Evolutionary conservation across 2,113 vertebrate genomes (phyloP).

Genomic region (Manacus vitellinus): DNA sequence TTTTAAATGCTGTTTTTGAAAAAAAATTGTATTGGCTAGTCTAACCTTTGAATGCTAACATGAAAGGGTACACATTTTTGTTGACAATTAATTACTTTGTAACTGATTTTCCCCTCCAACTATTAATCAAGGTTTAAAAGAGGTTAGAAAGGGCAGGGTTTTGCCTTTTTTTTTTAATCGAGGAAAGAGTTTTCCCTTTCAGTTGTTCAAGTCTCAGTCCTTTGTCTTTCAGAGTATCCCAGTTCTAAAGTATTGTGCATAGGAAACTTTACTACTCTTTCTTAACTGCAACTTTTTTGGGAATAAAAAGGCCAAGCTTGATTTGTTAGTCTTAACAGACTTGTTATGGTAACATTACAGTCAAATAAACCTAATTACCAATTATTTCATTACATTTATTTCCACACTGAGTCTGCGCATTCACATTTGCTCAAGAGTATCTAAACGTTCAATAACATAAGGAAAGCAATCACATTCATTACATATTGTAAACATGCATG

Average conservation of each 20-base stretch:
- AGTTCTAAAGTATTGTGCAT: not conserved
- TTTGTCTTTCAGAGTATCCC: not conserved
- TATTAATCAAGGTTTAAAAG: not conserved
- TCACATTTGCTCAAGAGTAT: not conserved
- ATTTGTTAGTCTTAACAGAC: not conserved
- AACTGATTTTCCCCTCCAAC: not conserved
- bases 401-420: not conserved
- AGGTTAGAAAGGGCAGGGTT: not conserved
- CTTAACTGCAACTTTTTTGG: not conserved
- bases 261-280: not conserved
- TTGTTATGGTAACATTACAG: not conserved
- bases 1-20: not conserved
- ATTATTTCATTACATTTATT: not conserved
- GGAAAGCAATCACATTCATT: not conserved
- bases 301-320: not conserved
- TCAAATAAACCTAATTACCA: not conserved
- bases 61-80: not conserved
- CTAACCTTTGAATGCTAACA: not conserved
- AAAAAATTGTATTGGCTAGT: not conserved
- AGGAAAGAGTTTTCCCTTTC: not conserved
- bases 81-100: not conserved
- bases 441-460: not conserved
- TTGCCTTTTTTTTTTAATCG: not conserved
- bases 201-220: not conserved
- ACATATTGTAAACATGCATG: not conserved